Conservation (phyloP, 2,797 vertebrate species). For the Microctenopoma lineatum region DNA sequence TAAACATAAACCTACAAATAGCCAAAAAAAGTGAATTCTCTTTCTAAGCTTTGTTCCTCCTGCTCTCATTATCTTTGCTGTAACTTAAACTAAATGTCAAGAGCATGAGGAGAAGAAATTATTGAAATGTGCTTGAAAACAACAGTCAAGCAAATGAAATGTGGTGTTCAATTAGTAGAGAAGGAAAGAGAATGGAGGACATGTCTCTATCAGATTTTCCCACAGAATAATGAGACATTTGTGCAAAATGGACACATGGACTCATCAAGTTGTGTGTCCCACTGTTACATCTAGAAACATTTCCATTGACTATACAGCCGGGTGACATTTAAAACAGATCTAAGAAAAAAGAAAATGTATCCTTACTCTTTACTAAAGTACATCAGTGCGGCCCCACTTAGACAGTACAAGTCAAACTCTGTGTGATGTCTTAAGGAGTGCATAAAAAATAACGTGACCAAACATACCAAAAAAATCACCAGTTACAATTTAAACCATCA, state of each 20-base stretch:
- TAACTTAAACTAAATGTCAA: constrained; percentile 38
- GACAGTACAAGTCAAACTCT: neutral
- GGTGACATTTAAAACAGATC: constrained; percentile 16
- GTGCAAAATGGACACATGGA: neutral
- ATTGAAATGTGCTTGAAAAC: neutral
- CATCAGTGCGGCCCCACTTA: too few relatives aligned
- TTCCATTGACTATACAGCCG: neutral
- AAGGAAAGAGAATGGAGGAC: neutral
- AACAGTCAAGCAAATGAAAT: constrained; percentile 5
- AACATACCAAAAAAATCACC: neutral
- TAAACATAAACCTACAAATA: constrained; percentile 29
- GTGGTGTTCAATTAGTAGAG: constrained; percentile 7
- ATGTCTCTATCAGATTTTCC: neutral
- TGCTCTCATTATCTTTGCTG: constrained; percentile 24
- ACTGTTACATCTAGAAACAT: neutral
- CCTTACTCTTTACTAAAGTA: neutral
- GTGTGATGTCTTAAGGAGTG: neutral
- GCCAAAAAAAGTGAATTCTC: constrained; percentile 32
- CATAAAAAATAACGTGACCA: neutral
- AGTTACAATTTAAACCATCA: neutral
- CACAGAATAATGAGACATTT: neutral
- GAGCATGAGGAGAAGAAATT: constrained; percentile 13
- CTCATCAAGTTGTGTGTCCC: neutral
- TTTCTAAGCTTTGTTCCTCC: constrained; percentile 27
- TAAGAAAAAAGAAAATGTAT: neutral